Evolutionary conservation across 2,797 vertebrate genomes (phyloP), one percentile per base, ranked within the genome.

Genomic region (Malurus leucopterus): DNA sequence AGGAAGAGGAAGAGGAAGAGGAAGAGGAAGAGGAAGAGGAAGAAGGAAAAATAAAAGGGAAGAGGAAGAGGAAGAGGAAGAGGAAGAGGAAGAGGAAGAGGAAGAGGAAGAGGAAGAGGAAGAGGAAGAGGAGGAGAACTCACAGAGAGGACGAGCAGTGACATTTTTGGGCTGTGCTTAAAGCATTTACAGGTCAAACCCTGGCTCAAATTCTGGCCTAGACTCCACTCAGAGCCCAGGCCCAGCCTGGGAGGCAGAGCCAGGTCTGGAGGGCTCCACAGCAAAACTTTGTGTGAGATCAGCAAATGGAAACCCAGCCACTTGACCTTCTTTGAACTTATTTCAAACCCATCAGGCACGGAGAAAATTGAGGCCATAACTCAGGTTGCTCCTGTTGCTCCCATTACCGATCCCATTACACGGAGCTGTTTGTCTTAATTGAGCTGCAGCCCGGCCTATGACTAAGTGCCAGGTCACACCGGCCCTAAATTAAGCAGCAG

Each of bases 331-430:
- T 94, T 84, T 95, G 96, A 96, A 97, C 95, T 96, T 96, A 95
- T 92, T 97, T 95, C 94, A 93, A 88, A 96, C 94, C 93, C 76
- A 95, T 96, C 94, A 95, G 91, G 90, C 94, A 69, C 8, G 82
- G 93, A 95, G 96, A 95, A 97, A 97, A 97, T 96, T 96, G 96
- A 97, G 96, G 93, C 93, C 78, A 95, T 97, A 97, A 97, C 94
- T 97, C 95, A 97, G 95, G 92, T 73, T 95, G 94, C 83, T 96
- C 81, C 91, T 93, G 15, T 95, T 96, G 95, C 94, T 76, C 71
- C 47, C 79, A 74, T 88, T 91, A 91, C 84, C 71, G 62, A 94
- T 97, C 96, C 95, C 95, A 96, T 96, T 95, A 94, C 87, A 30
- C 62, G 43, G 80, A 30, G 86, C 89, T 91, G 59, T 96, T 96